Base-by-base conservation (phyloP, 2,888 invertebrate species). In the Tenodera sinensis region DNA sequence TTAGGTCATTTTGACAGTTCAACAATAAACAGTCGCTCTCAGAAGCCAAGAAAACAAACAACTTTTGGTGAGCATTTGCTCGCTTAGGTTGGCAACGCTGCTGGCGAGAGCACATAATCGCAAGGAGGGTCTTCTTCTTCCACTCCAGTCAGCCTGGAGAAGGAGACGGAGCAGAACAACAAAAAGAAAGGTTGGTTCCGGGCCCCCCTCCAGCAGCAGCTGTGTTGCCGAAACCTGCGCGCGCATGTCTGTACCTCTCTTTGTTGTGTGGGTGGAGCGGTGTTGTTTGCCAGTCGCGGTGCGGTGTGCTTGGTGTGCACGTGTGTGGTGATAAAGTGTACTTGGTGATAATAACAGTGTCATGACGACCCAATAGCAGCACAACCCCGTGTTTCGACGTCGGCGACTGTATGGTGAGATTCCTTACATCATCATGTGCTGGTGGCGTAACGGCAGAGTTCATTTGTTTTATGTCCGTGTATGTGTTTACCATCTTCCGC, bases 231-330 rank as follows among this genome's bases (percentile, higher is more conserved):
- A 85, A 85, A 85, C 85, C 34, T 86, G 84, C 34, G 86, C 86
- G 86, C 86, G 81, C 81, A 30, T 25, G 81, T 81, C 86, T 86
- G 28, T 86, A 71, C 54, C 54, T 71, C 54, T 86, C 85, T 85
- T 86, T 86, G 86, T 86, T 86, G 86, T 86, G 86, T 86, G 86
- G 86, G 86, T 86, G 86, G 86, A 25, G 71, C 25, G 86, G 28
- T 30, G 42, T 47, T 8, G 85, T 27, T 71, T 15, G 54, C 54
- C 27, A 54, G 86, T 71, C 47, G 42, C 27, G 85, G 85, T 85
- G 47, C 54, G 47, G 47, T 85, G 85, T 27, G 54, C 85, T 85
- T 27, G 12, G n/a, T 42, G 47, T 85, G 27, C 27, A 27, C 42
- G 85, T 86, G 81, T 86, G 28, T 28, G 30, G 71, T 71, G 54